These are phyloP conservation scores for Baronia brevicornis DNA, from an alignment of 2,888 invertebrate species.

Conservation along the genomic window DNA sequence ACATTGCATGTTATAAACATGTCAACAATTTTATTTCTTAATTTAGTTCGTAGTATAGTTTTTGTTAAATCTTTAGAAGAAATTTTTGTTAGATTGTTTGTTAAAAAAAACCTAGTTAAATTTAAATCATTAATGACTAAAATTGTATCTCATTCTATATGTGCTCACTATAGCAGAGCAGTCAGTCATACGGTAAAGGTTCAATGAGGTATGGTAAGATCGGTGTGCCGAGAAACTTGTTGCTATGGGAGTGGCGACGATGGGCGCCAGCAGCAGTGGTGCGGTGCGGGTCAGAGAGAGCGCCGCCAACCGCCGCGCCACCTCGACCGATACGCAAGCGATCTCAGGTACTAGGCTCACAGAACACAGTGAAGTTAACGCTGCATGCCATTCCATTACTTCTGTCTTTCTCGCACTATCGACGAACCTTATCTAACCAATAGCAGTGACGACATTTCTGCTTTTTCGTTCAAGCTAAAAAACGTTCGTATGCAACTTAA, in stretches of 20 bases:
- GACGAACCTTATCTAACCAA: conserved; percentile 38
- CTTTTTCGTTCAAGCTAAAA: conserved; percentile 19
- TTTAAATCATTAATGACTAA: no score
- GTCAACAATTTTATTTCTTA: no score
- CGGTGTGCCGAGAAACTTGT: conserved; percentile 14
- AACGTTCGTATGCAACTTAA: background rate
- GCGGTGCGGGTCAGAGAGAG: conserved; percentile 23
- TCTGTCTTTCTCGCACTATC: conserved; percentile 46
- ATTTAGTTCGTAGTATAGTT: no score
- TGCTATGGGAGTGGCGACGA: no score
- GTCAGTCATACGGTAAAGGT: no score
- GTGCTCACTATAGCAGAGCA: no score
- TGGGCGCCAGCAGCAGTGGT: conserved; percentile 21
- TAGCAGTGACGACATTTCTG: conserved; percentile 39
- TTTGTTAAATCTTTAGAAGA: no score
- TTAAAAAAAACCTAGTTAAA: no score
- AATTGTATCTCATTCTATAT: no score
- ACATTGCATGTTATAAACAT: no score
- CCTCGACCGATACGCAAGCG: conserved; percentile 72
- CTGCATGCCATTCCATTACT: conserved; percentile 32
- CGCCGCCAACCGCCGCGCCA: conserved; percentile 56
- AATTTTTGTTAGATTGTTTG: no score
- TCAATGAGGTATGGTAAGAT: conserved; percentile 2
- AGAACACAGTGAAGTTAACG: conserved; percentile 28
- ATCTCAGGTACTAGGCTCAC: conserved; percentile 61